These are phyloP conservation scores for Nibea coibor DNA, from an alignment of 2,113 vertebrate genomes.

Conservation along the genomic window DNA sequence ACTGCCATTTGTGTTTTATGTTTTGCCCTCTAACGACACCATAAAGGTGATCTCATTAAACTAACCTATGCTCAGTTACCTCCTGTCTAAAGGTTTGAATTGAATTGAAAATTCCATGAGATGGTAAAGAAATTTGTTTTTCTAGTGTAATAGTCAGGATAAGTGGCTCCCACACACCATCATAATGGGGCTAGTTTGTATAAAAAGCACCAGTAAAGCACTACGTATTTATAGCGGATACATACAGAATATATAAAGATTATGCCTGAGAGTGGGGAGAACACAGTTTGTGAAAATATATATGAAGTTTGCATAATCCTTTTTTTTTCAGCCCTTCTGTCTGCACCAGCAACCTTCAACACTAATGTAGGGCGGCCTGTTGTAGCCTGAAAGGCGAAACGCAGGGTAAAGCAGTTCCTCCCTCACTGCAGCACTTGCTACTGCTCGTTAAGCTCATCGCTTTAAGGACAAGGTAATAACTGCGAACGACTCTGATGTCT, in stretches of 20 bases:
- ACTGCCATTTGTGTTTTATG: slow-evolving; percentile 15
- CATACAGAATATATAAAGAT: background rate
- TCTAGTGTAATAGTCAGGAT: background rate
- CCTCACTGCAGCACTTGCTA: background rate
- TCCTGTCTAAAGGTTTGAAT: background rate
- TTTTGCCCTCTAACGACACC: background rate
- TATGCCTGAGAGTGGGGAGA: background rate
- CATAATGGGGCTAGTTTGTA: background rate
- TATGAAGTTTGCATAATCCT: too few species aligned
- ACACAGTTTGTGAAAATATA: background rate
- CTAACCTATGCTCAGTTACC: background rate
- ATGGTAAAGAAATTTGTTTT: background rate
- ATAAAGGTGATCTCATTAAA: background rate
- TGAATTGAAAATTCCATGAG: background rate
- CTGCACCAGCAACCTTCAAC: too few species aligned
- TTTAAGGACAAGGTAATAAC: background rate
- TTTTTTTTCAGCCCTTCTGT: too few species aligned
- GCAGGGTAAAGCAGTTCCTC: background rate
- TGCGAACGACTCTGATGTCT: background rate
- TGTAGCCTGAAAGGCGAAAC: too few species aligned
- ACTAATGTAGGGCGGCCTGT: too few species aligned
- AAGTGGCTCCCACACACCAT: background rate
- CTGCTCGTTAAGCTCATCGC: background rate
- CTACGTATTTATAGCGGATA: background rate
- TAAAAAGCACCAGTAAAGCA: background rate